Conservation (phyloP, 2,888 invertebrate genomes). For the Brenthis hecate region DNA sequence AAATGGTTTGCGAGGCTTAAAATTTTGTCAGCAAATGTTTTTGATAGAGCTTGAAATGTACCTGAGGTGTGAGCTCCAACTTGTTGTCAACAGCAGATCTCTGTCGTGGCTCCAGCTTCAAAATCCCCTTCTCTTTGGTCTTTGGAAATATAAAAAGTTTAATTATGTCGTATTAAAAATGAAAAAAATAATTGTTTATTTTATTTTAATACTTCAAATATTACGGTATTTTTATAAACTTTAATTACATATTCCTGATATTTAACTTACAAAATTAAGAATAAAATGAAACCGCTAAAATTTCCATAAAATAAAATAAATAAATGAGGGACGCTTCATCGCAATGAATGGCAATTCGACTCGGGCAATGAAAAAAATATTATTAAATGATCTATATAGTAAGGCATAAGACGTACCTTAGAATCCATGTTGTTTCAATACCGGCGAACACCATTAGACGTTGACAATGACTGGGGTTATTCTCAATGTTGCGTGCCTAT, state of each 20-base stretch:
- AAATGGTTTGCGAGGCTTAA: no score
- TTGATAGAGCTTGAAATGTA: constrained; percentile 37
- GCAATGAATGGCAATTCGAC: no score
- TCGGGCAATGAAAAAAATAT: no score
- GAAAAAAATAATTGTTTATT: neutral
- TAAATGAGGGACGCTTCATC: no score
- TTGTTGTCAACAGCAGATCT: constrained; percentile 55
- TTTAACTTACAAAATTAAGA: no score
- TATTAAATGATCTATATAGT: neutral
- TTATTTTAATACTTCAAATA: neutral
- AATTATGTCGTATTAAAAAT: neutral
- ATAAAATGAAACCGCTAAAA: no score
- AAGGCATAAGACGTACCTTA: constrained; percentile 54
- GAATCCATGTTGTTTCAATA: constrained; percentile 56
- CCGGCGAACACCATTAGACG: constrained; percentile 48
- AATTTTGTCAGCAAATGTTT: no score
- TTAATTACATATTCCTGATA: no score
- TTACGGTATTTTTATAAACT: no score
- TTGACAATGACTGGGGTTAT: constrained; percentile 53
- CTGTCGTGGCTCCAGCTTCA: constrained; percentile 67
- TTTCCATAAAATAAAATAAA: no score
- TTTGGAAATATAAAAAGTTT: constrained; percentile 39
- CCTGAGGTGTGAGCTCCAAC: constrained; percentile 69
- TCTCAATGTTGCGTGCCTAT: constrained; percentile 48
- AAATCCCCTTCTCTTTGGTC: constrained; percentile 69